Evolutionary conservation across 1,140 invertebrate species (phyloP).

Genomic region (Drosophila ercepeae): DNA sequence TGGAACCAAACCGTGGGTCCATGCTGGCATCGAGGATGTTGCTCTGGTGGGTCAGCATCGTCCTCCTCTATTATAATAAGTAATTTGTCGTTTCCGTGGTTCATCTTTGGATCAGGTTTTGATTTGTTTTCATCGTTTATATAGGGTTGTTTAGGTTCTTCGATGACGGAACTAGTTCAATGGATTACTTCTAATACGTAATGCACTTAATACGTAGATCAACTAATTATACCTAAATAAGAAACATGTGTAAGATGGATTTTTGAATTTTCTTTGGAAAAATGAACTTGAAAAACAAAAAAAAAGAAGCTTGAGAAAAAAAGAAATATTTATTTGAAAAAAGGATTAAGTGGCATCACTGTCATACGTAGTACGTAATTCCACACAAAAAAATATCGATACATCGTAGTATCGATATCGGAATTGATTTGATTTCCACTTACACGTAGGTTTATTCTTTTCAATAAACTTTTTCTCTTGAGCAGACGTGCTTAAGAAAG

Average conservation of each 20-base stretch:
- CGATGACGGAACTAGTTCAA: neutral
- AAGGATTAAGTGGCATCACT: too few relatives aligned
- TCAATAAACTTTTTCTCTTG: neutral
- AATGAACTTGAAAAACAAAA: too few relatives aligned
- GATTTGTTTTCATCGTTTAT: neutral
- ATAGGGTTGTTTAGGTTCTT: neutral
- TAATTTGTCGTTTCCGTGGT: slow-evolving; percentile 34
- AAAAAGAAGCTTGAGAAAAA: too few relatives aligned
- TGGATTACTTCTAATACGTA: neutral
- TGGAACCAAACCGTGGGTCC: slow-evolving; percentile 72
- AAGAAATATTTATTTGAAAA: too few relatives aligned
- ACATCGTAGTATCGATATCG: too few relatives aligned
- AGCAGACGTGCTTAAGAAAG: neutral
- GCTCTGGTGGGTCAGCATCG: slow-evolving; percentile 1
- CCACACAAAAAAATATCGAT: too few relatives aligned
- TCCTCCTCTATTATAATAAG: slow-evolving; percentile 42
- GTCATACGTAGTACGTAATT: too few relatives aligned
- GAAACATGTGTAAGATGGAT: too few relatives aligned
- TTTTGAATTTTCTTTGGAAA: too few relatives aligned
- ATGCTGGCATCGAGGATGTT: slow-evolving; percentile 55
- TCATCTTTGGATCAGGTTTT: neutral
- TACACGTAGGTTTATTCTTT: neutral
- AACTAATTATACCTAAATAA: too few relatives aligned
- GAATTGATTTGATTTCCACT: too few relatives aligned
- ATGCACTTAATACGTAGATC: too few relatives aligned